Evolutionary conservation across 2,888 invertebrate species (phyloP), one percentile per base, ranked within the genome.

Genomic region (Heliothis peltigera): DNA sequence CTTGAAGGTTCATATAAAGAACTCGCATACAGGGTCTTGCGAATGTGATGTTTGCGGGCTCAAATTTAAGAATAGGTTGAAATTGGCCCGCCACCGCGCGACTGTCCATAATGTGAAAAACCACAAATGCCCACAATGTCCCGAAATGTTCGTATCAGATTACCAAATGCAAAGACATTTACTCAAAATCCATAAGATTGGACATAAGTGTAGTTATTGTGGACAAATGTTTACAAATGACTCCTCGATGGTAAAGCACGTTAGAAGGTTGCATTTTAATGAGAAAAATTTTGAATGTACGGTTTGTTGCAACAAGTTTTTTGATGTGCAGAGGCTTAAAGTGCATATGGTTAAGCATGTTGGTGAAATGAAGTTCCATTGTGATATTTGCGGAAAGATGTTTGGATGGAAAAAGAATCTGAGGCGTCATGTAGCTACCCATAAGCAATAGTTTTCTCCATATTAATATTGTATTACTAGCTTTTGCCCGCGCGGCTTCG

Each of bases 311-410:
- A 93, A 94, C 54, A 92, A 91, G 63, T 95, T 95, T 74, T 95
- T 94, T 42, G 90, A 92, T 0, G 85, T 92, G 0, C 93, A 94
- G 63, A 94, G 94, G 49, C 89, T 95, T 0, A 95, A 94, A 64
- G 61, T 93, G 0, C 96, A 96, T 75, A 95, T 95, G 91, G 87
- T 92, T 5, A 95, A 93, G 49, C 96, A 96, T 70, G 94, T 94
- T 42, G 95, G 95, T 0, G 95, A 96, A 15, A 95, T 95, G 52
- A 94, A 94, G 17, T 96, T 95, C 64, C 90, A 96, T 0, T 96
- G 96, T 72, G 91, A 95, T 0, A 90, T 95, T 0, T 96, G 96
- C 72, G 95, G 96, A 0, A 96, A 95, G 77, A 96, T 95, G 77
- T 95, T 96, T 76, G n/a, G n/a, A n/a, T n/a, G n/a, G n/a, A n/a